Conservation (phyloP, 1,140 invertebrate species). For the Frieseomelitta varia region DNA sequence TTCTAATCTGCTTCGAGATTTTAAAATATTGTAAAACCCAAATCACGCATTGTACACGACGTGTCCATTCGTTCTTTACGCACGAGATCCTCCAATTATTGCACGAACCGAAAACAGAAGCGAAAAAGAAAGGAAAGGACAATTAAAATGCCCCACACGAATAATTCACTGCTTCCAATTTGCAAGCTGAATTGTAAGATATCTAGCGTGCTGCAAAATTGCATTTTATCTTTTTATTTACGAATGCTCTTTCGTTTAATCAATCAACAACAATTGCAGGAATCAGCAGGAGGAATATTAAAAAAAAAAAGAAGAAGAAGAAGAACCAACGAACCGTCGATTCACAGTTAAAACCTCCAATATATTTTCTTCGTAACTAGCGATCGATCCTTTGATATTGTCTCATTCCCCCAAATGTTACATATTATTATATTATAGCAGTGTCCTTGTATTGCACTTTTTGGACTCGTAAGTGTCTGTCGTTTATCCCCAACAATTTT, state of each 20-base stretch:
- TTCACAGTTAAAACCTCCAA: too few relatives aligned
- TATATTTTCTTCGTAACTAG: not conserved
- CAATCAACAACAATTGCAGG: not conserved
- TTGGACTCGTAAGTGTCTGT: too few relatives aligned
- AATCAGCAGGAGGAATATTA: not conserved
- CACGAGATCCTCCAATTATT: slow-evolving; percentile 4
- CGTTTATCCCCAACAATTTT: too few relatives aligned
- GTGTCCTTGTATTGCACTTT: too few relatives aligned
- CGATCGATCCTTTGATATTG: not conserved
- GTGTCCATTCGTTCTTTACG: not conserved
- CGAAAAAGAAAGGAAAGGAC: not conserved
- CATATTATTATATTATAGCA: not conserved
- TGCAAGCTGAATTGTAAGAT: not conserved
- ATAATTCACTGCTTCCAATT: not conserved
- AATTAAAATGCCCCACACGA: not conserved
- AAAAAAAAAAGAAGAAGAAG: not conserved
- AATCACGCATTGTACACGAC: too few relatives aligned
- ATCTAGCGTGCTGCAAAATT: not conserved
- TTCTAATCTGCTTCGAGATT: not conserved
- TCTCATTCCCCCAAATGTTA: not conserved
- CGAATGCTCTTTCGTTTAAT: too few relatives aligned
- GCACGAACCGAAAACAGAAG: not conserved
- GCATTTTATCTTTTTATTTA: not conserved
- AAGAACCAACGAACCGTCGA: not conserved
- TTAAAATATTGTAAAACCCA: not conserved